These are phyloP conservation scores for Leucoraja ocellata DNA, from an alignment of 2,797 vertebrate genomes.

Conservation along the genomic window DNA sequence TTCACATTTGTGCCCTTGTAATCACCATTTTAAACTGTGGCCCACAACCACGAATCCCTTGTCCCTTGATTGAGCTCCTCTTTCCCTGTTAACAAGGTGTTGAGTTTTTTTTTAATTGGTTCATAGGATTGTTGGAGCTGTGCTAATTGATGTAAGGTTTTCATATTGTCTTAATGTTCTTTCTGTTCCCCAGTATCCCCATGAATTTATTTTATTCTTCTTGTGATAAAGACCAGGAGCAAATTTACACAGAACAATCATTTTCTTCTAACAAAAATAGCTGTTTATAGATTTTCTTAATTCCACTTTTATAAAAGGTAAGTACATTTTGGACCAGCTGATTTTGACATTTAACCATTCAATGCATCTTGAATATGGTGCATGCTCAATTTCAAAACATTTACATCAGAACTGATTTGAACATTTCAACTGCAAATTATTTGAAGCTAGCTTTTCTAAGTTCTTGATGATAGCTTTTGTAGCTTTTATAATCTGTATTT, in stretches of 20 bases:
- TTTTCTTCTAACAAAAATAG: background rate
- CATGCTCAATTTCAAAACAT: background rate
- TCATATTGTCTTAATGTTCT: background rate
- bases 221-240: background rate
- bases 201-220: background rate
- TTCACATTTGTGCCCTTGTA: constrained; percentile 85
- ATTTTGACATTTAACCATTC: background rate
- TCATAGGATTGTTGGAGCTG: background rate
- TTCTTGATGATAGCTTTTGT: background rate
- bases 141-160: background rate
- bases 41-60: constrained; percentile 79
- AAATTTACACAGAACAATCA: background rate
- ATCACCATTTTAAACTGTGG: constrained; percentile 94
- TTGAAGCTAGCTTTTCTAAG: background rate
- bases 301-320: background rate
- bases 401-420: background rate
- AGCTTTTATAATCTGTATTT: background rate
- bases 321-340: background rate
- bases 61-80: constrained; percentile 98
- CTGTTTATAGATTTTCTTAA: background rate
- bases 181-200: background rate
- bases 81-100: constrained; percentile 97
- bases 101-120: constrained; percentile 62
- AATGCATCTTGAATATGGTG: background rate
- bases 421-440: background rate